Conservation (phyloP, 2,797 vertebrate genomes). For the Oreochromis grahami region DNA sequence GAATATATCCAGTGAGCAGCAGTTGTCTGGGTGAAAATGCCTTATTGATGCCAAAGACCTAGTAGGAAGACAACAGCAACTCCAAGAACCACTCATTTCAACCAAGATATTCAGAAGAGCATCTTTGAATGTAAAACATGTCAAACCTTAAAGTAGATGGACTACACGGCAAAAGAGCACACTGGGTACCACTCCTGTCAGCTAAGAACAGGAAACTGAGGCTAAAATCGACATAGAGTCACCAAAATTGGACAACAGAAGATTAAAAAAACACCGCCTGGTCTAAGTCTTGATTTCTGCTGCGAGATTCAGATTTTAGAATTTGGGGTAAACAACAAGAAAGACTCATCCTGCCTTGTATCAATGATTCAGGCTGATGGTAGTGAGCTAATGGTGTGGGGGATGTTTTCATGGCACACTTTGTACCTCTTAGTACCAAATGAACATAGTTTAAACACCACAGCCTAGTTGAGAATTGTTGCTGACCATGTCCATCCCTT, state of each 20-base stretch:
- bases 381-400: not conserved
- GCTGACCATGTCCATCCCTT: too few relatives aligned
- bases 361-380: not conserved
- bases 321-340: not conserved
- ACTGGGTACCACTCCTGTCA: not conserved
- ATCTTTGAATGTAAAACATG: not conserved
- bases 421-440: not conserved
- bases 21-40: not conserved
- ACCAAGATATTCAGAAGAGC: not conserved
- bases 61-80: not conserved
- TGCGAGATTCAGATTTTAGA: not conserved
- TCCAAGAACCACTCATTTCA: not conserved
- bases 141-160: not conserved
- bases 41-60: not conserved
- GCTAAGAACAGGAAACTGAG: not conserved
- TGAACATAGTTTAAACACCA: not conserved
- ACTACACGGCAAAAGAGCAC: not conserved
- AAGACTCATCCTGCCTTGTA: not conserved
- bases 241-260: not conserved
- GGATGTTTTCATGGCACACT: not conserved
- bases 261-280: not conserved
- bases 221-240: not conserved
- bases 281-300: not conserved
- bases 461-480: too few relatives aligned
- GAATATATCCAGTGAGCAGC: not conserved